Percentiles rank a stretch among this genome's conserved stretches.
Conservation (phyloP, 1,140 invertebrate genomes). For the Phocides pigmalion region DNA sequence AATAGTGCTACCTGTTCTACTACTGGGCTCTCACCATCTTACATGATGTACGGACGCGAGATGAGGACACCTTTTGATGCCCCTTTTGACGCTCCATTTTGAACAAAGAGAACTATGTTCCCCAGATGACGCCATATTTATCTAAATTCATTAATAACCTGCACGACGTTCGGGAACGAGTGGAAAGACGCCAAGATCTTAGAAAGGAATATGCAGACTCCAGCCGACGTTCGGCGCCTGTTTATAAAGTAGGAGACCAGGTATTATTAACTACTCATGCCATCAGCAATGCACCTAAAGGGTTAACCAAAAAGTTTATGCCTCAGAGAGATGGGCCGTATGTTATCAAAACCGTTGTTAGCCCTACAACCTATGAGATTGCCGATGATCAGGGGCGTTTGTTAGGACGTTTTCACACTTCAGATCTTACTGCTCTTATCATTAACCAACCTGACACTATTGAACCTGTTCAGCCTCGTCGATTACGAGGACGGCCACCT, state of each 20-base stretch:
- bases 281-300: background rate
- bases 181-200: background rate
- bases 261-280: conserved; percentile 5
- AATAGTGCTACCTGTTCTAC: background rate
- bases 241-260: background rate
- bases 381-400: background rate
- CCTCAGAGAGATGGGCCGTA: conserved; percentile 11
- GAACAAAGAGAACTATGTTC: conserved; percentile 1
- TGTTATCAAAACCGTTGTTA: background rate
- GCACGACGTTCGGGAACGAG: background rate
- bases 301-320: conserved; percentile 7
- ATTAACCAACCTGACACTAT: too few species aligned
- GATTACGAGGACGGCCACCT: background rate
- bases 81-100: background rate
- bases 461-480: too few species aligned
- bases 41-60: background rate
- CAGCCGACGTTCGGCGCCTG: background rate
- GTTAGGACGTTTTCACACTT: conserved; percentile 3
- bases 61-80: background rate
- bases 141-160: background rate
- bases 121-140: conserved; percentile 3
- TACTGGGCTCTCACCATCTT: background rate
- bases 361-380: conserved; percentile 4
- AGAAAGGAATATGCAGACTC: background rate
- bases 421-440: too few species aligned